Evolutionary conservation across 37 sponge, comb jelly and placozoan genomes (phyloP).

Genomic region (Mnemiopsis leidyi): DNA sequence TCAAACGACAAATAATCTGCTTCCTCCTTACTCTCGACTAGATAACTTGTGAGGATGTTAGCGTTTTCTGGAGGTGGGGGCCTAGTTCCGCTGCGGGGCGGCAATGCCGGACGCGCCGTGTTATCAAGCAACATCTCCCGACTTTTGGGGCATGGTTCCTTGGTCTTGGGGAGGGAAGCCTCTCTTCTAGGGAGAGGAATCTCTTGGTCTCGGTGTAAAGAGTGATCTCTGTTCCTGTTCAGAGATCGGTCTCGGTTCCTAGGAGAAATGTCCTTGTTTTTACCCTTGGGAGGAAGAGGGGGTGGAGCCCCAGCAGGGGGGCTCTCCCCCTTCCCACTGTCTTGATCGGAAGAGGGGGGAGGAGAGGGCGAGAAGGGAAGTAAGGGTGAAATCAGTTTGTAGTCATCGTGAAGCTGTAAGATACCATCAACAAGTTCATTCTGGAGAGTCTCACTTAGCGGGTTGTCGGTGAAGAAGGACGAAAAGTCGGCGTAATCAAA

Average conservation of each 20-base stretch:
- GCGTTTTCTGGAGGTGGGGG: not conserved
- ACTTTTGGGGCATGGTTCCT: not conserved
- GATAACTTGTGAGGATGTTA: conserved; percentile 55
- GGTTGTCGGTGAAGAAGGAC: conserved; percentile 60
- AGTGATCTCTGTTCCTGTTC: not conserved
- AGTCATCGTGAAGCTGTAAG: not conserved
- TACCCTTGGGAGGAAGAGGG: conserved; percentile 48
- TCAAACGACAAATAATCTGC: conserved; percentile 51
- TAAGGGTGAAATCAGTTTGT: conserved; percentile 45
- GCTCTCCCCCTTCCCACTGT: conserved; percentile 44
- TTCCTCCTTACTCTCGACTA: conserved; percentile 32
- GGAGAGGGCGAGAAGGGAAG: not conserved
- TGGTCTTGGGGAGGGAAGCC: not conserved
- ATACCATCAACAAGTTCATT: conserved; percentile 22
- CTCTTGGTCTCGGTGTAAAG: not conserved
- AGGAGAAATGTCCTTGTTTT: not conserved
- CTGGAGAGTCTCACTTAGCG: conserved; percentile 38
- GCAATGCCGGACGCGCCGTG: not conserved
- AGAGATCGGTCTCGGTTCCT: not conserved
- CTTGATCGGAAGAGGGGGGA: conserved; percentile 13
- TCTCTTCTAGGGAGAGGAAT: not conserved
- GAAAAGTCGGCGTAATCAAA: conserved; percentile 62
- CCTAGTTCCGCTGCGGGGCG: not conserved
- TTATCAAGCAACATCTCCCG: not conserved
- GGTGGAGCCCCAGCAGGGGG: conserved; percentile 43